A percentile compares a stretch with the other conserved stretches of the same genome.
These are phyloP conservation scores for Drosophila prolongata DNA, from an alignment of 2,888 invertebrate species.

Conservation along the genomic window DNA sequence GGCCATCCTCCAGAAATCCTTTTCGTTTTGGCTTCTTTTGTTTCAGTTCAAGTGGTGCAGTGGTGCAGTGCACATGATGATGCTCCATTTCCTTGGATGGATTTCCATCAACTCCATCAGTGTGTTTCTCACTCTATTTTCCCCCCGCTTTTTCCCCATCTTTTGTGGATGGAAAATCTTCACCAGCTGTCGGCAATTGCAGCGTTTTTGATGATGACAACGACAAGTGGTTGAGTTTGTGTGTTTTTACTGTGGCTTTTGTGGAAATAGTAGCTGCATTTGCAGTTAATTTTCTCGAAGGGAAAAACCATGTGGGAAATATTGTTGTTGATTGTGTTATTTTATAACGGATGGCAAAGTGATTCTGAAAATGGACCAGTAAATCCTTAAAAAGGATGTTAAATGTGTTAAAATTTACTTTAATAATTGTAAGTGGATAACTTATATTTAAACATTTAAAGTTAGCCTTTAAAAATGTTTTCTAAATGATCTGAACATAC, in stretches of 20 bases:
- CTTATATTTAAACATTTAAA: too few species aligned
- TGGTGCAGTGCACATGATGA: slow-evolving; percentile 43
- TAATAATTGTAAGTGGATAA: neutral
- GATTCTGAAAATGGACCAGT: neutral
- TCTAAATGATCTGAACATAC: neutral
- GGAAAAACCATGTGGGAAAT: slow-evolving; percentile 75
- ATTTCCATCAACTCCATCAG: slow-evolving; percentile 41
- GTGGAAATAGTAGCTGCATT: slow-evolving; percentile 37
- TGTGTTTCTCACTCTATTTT: slow-evolving; percentile 7
- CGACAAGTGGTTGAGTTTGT: slow-evolving; percentile 62
- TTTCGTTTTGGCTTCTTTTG: slow-evolving; percentile 36
- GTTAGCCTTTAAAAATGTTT: too few species aligned
- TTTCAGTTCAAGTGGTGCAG: slow-evolving; percentile 46
- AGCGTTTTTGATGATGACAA: slow-evolving; percentile 56
- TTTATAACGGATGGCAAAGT: slow-evolving; percentile 6
- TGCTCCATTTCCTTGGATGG: slow-evolving; percentile 52
- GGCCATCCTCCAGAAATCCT: slow-evolving; percentile 38
- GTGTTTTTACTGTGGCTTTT: slow-evolving; percentile 40
- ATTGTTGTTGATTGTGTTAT: slow-evolving; percentile 39
- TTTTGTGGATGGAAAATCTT: slow-evolving; percentile 11
- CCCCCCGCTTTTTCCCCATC: neutral
- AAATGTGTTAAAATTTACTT: neutral
- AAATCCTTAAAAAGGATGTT: neutral
- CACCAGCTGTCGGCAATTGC: slow-evolving; percentile 43
- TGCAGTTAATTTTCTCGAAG: slow-evolving; percentile 73